Percentiles rank a stretch among this genome's conserved stretches.
Conservation (phyloP, 1,140 invertebrate species). For the Anthonomus grandis region DNA sequence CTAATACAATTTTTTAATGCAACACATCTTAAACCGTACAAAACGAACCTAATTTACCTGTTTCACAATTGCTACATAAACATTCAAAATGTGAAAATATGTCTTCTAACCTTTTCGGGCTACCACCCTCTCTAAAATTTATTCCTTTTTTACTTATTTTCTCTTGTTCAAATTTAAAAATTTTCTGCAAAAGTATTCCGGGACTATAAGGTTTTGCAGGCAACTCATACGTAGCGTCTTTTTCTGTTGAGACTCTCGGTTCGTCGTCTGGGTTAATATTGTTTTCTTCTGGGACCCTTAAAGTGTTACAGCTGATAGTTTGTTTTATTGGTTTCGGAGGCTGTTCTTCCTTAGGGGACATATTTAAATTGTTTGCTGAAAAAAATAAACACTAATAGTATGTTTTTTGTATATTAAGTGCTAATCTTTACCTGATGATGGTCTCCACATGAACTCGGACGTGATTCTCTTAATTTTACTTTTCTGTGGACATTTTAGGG, state of each 20-base stretch:
- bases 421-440: constrained; percentile 30
- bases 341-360: constrained; percentile 31
- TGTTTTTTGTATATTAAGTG: neutral
- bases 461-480: constrained; percentile 50
- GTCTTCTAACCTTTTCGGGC: constrained; percentile 44
- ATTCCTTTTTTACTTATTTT: constrained; percentile 34
- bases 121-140: constrained; percentile 38
- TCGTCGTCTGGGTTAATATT: constrained; percentile 47
- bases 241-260: constrained; percentile 27
- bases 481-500: constrained; percentile 39
- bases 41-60: neutral
- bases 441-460: constrained; percentile 49
- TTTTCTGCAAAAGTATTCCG: constrained; percentile 54
- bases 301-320: constrained; percentile 40
- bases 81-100: constrained; percentile 18
- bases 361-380: constrained; percentile 35
- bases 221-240: constrained; percentile 36
- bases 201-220: constrained; percentile 50
- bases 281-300: constrained; percentile 49
- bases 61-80: constrained; percentile 3
- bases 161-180: constrained; percentile 47
- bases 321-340: constrained; percentile 26
- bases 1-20: too few species aligned
- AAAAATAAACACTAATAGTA: too few species aligned
- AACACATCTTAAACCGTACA: neutral